Evolutionary conservation across 2,888 invertebrate genomes (phyloP), one percentile per base, ranked within the genome.

Genomic region (Parnassius apollo): DNA sequence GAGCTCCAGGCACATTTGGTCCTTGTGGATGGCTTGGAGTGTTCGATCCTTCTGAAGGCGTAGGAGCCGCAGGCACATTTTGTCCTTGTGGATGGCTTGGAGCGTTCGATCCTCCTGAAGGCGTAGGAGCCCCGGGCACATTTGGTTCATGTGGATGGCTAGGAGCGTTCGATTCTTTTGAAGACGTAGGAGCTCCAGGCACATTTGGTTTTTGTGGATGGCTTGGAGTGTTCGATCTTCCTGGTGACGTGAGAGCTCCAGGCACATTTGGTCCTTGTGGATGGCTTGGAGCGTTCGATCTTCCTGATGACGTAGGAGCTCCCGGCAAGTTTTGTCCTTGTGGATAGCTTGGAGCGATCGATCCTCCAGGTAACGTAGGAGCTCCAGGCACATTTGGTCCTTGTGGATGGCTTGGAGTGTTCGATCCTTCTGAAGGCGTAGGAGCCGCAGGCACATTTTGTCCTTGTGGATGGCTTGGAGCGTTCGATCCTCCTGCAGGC

Each of bases 1-100:
- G 57, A n/a, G 49, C 49, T 35, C 1, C 48, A 18, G 35, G 57
- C 25, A 48, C 49, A 18, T 57, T 49, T 1, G 57, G 48, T 57
- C n/a, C 25, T 22, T 48, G 12, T 48, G 57, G 42, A 48, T 8
- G 18, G 11, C 4, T 57, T 48, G 22, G 57, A 35, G 10, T 48
- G 9, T 18, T 58, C n/a, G 12, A 0, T 11, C 46, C 46, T 46
- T 2, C 46, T 35, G 35, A 35, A 11, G 46, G 11, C 1, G 45
- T 3, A 11, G 45, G 45, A 2, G 11, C 45, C 2, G 9, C 45
- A 45, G 45, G 45, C 45, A 45, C 45, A 45, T 45, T 45, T 45
- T 2, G 25, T 3, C 25, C 25, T 3, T 25, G 25, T 2, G 3
- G 25, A 25, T 25, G 25, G 0, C 18, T 18, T 18, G 18, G 18